Evolutionary conservation across 2,113 vertebrate genomes (phyloP).

Genomic region (Anolis sagrei): DNA sequence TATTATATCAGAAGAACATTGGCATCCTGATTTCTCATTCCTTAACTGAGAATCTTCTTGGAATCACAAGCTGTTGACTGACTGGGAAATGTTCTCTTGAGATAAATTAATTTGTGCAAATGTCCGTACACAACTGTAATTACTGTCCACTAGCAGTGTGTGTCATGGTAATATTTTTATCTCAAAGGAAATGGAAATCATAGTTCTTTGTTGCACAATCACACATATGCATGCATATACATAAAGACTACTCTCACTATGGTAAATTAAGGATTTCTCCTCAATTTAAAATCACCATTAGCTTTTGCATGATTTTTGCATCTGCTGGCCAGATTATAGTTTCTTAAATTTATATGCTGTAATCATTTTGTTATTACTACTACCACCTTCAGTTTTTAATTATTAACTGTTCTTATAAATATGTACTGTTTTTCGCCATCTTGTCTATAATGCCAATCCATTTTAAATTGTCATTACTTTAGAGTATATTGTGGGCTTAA

Average conservation of each 20-base stretch:
- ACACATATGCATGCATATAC: background rate
- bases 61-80: conserved; percentile 9
- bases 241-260: background rate
- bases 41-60: conserved; percentile 35
- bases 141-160: background rate
- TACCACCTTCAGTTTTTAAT: too few relatives aligned
- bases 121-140: background rate
- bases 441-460: too few relatives aligned
- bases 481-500: too few relatives aligned
- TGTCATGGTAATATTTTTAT: background rate
- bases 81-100: conserved; percentile 7
- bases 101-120: conserved; percentile 30
- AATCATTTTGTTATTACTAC: too few relatives aligned
- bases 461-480: too few relatives aligned
- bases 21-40: conserved; percentile 6
- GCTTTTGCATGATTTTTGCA: background rate
- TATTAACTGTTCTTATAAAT: too few relatives aligned
- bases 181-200: background rate
- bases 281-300: too few relatives aligned
- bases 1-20: conserved; percentile 40
- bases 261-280: too few relatives aligned
- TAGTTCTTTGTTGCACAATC: background rate
- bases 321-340: too few relatives aligned
- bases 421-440: too few relatives aligned
- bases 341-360: too few relatives aligned